Base-by-base conservation (phyloP, 2,888 invertebrate species). In the Lydus trimaculatus region DNA sequence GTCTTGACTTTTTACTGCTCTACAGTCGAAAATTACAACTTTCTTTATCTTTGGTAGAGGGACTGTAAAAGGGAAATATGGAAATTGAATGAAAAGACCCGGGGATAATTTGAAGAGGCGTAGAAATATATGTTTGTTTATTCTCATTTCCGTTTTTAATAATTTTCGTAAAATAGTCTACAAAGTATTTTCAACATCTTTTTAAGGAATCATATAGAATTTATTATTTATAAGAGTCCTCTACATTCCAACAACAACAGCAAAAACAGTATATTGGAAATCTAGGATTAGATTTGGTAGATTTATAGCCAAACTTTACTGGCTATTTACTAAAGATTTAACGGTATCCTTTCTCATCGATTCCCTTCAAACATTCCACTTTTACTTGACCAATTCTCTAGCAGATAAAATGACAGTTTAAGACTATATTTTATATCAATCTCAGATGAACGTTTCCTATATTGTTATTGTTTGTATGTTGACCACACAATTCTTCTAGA, bases 231-330 rank as follows among this genome's bases (percentile, higher is more conserved):
- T 4, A 39, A 39, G 39, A 13, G 13, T n/a, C 15, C 7, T 39
- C 52, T 15, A 0, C 6, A 25, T 25, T 48, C 8, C 13, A 23
- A n/a, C n/a, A 20, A 59, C 28, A 28, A 33, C 31, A 28, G 2
- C 17, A n/a, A 28, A 31, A 15, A 59, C 7, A 20, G 33, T 79
- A 76, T 78, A 77, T 78, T 78, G 77, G 75, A 75, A 77, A 79
- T 77, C 76, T 78, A 71, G 72, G 74, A 76, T 66, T 72, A 71
- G 68, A 77, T 75, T 75, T 77, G 78, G 78, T 73, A 75, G 79
- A 80, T 80, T 80, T 80, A 80, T 80, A 70, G 75, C 75, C 72
- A 73, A n/a, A 77, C 77, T 80, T 80, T 78, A 79, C 74, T 76
- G 73, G 76, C 80, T 76, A 78, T 80, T 79, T 79, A 76, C 77